phyloP scores from a whole-genome alignment of 2,113 vertebrate species.

The Danionella cerebrum region DNA sequence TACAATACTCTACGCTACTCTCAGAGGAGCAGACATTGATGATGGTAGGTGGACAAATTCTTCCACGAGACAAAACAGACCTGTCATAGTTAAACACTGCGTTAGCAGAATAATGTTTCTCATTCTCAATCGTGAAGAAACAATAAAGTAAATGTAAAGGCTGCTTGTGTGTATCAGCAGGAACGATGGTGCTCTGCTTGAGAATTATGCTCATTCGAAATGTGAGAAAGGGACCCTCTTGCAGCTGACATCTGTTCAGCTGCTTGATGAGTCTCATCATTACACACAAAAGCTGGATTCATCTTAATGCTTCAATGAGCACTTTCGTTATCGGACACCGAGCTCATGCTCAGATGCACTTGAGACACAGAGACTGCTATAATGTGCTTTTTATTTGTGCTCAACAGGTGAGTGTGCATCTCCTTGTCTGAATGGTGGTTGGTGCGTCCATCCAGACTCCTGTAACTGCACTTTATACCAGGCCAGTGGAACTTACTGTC shows the following conservation, averaged over 20 bases:
- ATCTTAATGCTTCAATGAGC: background rate
- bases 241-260: conserved; percentile 8
- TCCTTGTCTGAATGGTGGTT: conserved; percentile 84
- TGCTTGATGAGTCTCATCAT: conserved; percentile 13
- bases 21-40: too few relatives aligned
- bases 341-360: background rate
- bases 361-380: background rate
- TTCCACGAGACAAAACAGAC: too few relatives aligned
- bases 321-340: background rate
- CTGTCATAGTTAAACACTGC: too few relatives aligned
- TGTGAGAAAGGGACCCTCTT: background rate
- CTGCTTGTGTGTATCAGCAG: too few relatives aligned
- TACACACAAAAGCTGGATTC: conserved; percentile 13
- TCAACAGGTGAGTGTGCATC: conserved; percentile 41
- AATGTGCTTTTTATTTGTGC: conserved; percentile 6
- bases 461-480: conserved; percentile 90
- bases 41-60: too few relatives aligned
- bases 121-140: too few relatives aligned
- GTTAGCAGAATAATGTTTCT: too few relatives aligned
- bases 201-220: conserved; percentile 4
- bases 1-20: too few relatives aligned
- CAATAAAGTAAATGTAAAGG: too few relatives aligned
- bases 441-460: conserved; percentile 67
- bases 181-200: too few relatives aligned
- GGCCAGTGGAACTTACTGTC: conserved; percentile 79